Evolutionary conservation across 2,113 vertebrate species (phyloP), one percentile per base, ranked within the genome.

Genomic region (Anarrhichthys ocellatus): DNA sequence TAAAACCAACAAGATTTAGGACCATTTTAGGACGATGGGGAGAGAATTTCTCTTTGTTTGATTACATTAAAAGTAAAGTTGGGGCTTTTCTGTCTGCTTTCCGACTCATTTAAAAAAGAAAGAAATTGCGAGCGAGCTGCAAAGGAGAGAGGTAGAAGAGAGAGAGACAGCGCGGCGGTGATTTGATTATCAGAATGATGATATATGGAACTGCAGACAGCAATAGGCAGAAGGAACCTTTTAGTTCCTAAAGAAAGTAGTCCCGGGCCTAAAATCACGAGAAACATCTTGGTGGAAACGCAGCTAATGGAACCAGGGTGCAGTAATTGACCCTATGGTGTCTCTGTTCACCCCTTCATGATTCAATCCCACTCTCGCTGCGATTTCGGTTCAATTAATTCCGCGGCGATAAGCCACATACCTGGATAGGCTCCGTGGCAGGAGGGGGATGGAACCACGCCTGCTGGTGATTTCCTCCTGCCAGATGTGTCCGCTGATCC

Each of bases 401-500:
- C 76, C 36, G 38, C 38, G 62, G 63, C 9, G 11, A 52, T 73
- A 64, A 89, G 80, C 80, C 81, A 32, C 85, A 86, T 80, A 92
- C 84, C 89, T 92, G 80, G 81, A 87, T 90, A 65, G 75, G 78
- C 82, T 81, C 86, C 80, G 83, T 18, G 15, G 61, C 54, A 14
- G 73, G 62, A 22, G 54, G 73, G 58, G 52, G 82, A 84, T 50
- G 67, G 56, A 44, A 18, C 68, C 36, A 77, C 65, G 69, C 36
- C 82, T 84, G 83, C 66, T 66, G 80, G 52, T 76, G 87, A 85
- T 89, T 89, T 90, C 89, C 77, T 91, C 59, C 58, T 46, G 40
- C 89, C 92, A 94, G 93, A 94, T 92, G 89, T 93, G 89, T 89
- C 88, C 89, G 84, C 77, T 89, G 92, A 94, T 93, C 83, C 81